phyloP scores from a whole-genome alignment of 2,888 invertebrate genomes.

The Spodoptera littoralis region DNA sequence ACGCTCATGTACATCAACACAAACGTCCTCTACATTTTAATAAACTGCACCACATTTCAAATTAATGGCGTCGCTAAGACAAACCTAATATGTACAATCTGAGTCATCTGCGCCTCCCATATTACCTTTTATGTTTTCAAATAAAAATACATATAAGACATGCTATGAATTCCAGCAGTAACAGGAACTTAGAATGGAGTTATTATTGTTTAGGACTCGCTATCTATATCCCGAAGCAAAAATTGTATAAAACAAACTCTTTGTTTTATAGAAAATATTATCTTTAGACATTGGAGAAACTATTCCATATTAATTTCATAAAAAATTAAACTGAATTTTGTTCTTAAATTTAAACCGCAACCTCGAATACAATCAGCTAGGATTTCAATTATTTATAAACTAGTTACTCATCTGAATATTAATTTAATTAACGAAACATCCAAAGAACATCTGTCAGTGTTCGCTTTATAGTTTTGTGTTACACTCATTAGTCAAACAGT shows the following conservation, averaged over 20 bases:
- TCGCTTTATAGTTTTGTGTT: constrained; percentile 56
- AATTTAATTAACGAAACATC: constrained; percentile 47
- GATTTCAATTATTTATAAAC: not conserved
- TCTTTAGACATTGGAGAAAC: too few species aligned
- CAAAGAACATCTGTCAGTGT: constrained; percentile 46
- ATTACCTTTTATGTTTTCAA: constrained; percentile 27
- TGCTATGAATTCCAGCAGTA: constrained; percentile 18
- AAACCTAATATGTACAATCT: constrained; percentile 42
- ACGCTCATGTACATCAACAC: constrained; percentile 40
- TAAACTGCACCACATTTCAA: constrained; percentile 42
- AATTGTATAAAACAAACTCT: too few species aligned
- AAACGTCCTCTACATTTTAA: constrained; percentile 33
- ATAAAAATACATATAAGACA: constrained; percentile 8
- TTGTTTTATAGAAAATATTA: too few species aligned
- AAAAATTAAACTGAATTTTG: not conserved
- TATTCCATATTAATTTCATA: not conserved
- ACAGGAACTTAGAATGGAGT: not conserved
- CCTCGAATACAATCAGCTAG: constrained; percentile 12
- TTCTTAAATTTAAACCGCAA: not conserved
- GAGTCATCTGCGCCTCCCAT: constrained; percentile 46
- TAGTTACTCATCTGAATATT: constrained; percentile 14
- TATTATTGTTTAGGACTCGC: not conserved
- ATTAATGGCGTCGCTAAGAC: constrained; percentile 40
- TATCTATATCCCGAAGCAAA: not conserved
- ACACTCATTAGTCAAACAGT: constrained; percentile 67